Conservation (phyloP, 2,888 invertebrate genomes). For the Tinea trinotella region DNA sequence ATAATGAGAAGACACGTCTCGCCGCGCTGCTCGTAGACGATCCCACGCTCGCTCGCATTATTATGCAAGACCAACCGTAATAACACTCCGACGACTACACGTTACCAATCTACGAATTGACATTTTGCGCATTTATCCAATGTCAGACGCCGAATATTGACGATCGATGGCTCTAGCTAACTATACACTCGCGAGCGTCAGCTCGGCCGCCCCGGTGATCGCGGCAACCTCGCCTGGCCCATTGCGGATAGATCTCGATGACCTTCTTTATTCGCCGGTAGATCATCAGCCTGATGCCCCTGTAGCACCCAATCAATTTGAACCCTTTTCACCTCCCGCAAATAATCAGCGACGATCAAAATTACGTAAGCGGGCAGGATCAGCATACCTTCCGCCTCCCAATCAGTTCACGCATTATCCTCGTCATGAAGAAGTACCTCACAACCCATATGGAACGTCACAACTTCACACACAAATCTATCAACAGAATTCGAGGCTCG, state of each 20-base stretch:
- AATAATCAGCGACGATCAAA: conserved; percentile 43
- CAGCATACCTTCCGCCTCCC: conserved; percentile 56
- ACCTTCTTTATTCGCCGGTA: conserved; percentile 55
- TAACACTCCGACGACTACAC: conserved; percentile 31
- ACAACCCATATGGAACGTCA: conserved; percentile 45
- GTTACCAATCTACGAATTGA: conserved; percentile 44
- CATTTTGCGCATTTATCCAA: conserved; percentile 40
- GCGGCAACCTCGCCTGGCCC: conserved; percentile 44
- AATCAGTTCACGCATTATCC: conserved; percentile 59
- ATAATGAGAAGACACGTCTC: conserved; percentile 37
- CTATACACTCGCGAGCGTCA: conserved; percentile 50
- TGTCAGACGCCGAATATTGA: conserved; percentile 44
- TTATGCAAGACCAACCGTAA: conserved; percentile 50
- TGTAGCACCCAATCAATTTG: conserved; percentile 38
- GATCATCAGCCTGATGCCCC: conserved; percentile 38
- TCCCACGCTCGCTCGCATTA: conserved; percentile 36
- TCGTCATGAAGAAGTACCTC: conserved; percentile 43
- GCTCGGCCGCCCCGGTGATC: conserved; percentile 47
- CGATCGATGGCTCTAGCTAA: conserved; percentile 60
- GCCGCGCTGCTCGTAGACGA: conserved; percentile 34
- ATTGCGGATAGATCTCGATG: conserved; percentile 47
- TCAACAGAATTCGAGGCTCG: conserved; percentile 51
- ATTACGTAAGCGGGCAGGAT: conserved; percentile 59
- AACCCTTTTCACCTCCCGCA: conserved; percentile 43
- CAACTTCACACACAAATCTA: conserved; percentile 54